These are phyloP conservation scores for Chaetophractus vellerosus DNA, from an alignment of 2,797 vertebrate species.

Conservation along the genomic window DNA sequence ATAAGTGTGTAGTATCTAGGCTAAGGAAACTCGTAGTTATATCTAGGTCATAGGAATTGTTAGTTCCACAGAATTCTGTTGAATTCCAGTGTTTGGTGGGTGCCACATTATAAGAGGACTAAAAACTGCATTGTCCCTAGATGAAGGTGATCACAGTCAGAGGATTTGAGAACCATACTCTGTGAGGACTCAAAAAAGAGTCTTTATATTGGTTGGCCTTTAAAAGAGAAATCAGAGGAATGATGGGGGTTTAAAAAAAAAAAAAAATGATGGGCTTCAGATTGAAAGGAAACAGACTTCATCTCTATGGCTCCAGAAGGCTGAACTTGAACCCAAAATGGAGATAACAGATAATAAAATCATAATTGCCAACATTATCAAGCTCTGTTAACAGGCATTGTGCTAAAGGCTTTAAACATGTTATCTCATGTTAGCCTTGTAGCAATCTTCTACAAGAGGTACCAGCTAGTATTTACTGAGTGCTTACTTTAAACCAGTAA, in stretches of 20 bases:
- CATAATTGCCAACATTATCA: not conserved
- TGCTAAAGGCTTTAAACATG: conserved; percentile 1
- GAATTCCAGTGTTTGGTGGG: not conserved
- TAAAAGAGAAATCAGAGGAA: conserved; percentile 31
- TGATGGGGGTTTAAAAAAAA: not conserved
- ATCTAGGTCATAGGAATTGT: not conserved
- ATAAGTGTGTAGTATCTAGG: not conserved
- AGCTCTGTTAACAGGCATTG: not conserved
- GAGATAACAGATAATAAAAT: not conserved
- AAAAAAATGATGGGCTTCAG: not conserved
- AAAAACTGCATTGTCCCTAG: not conserved
- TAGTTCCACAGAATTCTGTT: conserved; percentile 29
- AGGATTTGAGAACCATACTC: not conserved
- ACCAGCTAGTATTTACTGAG: not conserved
- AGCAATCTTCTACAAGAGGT: not conserved
- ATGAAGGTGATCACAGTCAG: not conserved
- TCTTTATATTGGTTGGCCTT: not conserved
- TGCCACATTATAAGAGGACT: not conserved
- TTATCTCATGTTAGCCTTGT: not conserved
- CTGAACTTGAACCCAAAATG: conserved; percentile 9
- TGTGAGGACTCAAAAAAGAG: not conserved
- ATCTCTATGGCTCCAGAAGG: not conserved
- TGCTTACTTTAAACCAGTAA: not conserved
- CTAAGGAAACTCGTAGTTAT: not conserved
- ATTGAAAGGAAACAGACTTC: conserved; percentile 34